These are phyloP conservation scores for Maniola jurtina DNA, from an alignment of 1,140 invertebrate species.

Conservation along the genomic window DNA sequence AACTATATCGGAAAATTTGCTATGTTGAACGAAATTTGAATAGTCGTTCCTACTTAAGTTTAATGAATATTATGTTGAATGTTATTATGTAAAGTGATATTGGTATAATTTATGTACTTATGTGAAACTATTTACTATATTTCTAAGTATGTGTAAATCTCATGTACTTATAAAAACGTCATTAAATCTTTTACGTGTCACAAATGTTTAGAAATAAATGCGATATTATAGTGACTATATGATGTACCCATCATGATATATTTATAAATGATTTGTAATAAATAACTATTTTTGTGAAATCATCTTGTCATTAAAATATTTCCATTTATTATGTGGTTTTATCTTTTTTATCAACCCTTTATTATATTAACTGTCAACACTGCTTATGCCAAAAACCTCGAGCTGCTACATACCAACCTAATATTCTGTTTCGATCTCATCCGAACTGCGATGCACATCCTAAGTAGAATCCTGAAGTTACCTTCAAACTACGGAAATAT, in stretches of 20 bases:
- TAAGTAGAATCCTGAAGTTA: too few relatives aligned
- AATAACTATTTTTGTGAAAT: constrained; percentile 64
- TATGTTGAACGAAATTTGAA: too few relatives aligned
- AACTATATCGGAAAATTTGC: too few relatives aligned
- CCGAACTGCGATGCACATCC: too few relatives aligned
- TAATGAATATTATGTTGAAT: too few relatives aligned
- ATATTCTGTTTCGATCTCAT: too few relatives aligned
- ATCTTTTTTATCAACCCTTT: not conserved
- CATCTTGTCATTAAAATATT: constrained; percentile 65
- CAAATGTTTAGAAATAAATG: constrained; percentile 6
- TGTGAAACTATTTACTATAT: not conserved
- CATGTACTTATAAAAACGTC: not conserved
- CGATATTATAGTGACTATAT: constrained; percentile 22
- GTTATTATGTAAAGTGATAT: not conserved
- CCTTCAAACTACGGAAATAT: too few relatives aligned
- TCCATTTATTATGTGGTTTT: constrained; percentile 40
- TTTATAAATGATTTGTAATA: constrained; percentile 42
- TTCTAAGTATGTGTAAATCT: not conserved
- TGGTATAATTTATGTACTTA: not conserved
- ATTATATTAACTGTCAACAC: not conserved
- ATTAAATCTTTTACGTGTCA: constrained; percentile 1
- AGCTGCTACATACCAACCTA: too few relatives aligned
- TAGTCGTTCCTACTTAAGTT: too few relatives aligned
- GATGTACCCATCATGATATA: constrained; percentile 24
- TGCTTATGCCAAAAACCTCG: too few relatives aligned